Evolutionary conservation across 2,113 vertebrate genomes (phyloP).

Genomic region (Rhinoderma darwinii): DNA sequence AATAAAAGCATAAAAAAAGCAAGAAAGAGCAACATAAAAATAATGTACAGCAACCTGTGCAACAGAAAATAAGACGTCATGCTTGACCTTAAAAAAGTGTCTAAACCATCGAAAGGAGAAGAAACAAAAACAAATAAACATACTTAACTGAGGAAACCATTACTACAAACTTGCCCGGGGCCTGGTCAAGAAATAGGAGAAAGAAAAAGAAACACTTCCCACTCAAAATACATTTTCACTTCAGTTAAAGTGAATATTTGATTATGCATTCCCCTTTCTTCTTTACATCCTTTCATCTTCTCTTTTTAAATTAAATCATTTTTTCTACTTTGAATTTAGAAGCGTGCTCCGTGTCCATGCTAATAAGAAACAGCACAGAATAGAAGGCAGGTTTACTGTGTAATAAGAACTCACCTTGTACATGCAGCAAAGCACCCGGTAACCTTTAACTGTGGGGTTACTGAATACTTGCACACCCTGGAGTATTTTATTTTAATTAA

Average conservation of each 20-base stretch:
- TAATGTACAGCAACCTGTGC: neutral
- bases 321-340: conserved; percentile 56
- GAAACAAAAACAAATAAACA: conserved; percentile 25
- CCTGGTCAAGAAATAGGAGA: conserved; percentile 48
- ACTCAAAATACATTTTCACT: conserved; percentile 55
- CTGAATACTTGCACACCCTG: neutral
- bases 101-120: neutral
- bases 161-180: conserved; percentile 38
- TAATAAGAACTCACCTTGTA: conserved; percentile 35
- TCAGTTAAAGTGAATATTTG: conserved; percentile 60
- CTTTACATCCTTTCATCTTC: conserved; percentile 59
- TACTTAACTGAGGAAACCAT: conserved; percentile 9
- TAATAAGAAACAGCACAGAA: conserved; percentile 42
- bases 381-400: conserved; percentile 25
- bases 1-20: neutral
- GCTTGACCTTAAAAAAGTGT: conserved; percentile 11
- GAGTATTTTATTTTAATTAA: conserved; percentile 56
- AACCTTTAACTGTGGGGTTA: conserved; percentile 26
- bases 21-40: neutral
- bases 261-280: conserved; percentile 59
- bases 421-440: conserved; percentile 1
- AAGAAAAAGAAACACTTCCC: conserved; percentile 27
- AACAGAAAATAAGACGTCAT: neutral
- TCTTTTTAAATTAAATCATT: conserved; percentile 58
- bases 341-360: conserved; percentile 16